Base-by-base conservation (phyloP, 2,797 vertebrate species). In the Pipistrellus nathusii region DNA sequence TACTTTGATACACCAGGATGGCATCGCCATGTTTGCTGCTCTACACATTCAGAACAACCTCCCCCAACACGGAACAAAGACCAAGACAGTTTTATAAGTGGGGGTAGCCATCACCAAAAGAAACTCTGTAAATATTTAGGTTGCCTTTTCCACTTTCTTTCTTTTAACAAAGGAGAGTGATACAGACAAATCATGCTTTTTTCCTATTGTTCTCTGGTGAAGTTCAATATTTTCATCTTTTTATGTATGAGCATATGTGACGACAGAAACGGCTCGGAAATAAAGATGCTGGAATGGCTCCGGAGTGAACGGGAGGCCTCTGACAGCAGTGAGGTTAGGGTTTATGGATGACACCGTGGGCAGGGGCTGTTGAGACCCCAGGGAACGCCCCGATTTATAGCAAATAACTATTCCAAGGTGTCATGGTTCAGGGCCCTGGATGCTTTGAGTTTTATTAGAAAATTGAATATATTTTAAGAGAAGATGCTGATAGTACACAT, bases 371-470 rank as follows among this genome's bases (percentile, higher is more conserved):
- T 10, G 55, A 30, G 27, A 46, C 6, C 1, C 46, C 6, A 46
- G 48, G 66, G 51, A 66, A 12, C 27, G 20, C n/a, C 11, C 8
- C 7, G 55, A 27, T 62, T 59, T 51, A n/a, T 27, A 82, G 25
- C 5, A 21, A 3, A 38, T 3, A 72, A 10, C 8, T 41, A 72
- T 27, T 88, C 35, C 32, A 6, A 69, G 0, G 1, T 35, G 21
- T 30, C 68, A 87, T 78, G 41, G 0, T 62, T 88, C 46, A 84
- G n/a, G 66, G 18, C 4, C 17, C 5, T 9, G 5, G 8, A 68
- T 20, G 59, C 17, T 83, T 20, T 83, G 53, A 85, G 51, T 81
- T 89, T 93, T 66, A 85, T 66, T 73, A 87, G 44, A 25, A 76
- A 81, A 77, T 6, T 55, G 18, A 41, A 44, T 51, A 3, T 17